A percentile compares a stretch with the other conserved stretches of the same genome.
These are phyloP conservation scores for Drosophila subpulchrella DNA, from an alignment of 1,140 invertebrate species.

Conservation along the genomic window DNA sequence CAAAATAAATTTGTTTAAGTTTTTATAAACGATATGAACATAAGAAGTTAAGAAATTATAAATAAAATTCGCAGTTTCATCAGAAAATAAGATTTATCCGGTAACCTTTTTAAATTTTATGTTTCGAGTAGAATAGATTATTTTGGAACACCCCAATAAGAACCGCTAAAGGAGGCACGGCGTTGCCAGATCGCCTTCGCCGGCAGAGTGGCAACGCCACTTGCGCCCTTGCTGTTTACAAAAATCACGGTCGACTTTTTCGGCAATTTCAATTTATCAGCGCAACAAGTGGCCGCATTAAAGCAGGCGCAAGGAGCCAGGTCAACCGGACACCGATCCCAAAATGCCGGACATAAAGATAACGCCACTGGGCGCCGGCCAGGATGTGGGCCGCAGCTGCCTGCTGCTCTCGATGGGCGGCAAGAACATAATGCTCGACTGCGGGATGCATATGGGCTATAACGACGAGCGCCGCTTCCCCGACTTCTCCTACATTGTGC, in stretches of 20 bases:
- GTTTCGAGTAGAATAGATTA: neutral
- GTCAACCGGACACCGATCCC: slow-evolving; percentile 1
- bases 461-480: slow-evolving; percentile 99
- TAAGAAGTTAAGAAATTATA: too few relatives aligned
- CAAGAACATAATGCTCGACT: slow-evolving; percentile 99
- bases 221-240: slow-evolving; percentile 41
- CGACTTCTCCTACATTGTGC: slow-evolving; percentile 98
- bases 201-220: slow-evolving; percentile 32
- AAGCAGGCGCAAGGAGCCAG: slow-evolving; percentile 3
- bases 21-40: too few relatives aligned
- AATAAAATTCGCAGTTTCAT: too few relatives aligned
- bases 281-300: slow-evolving; percentile 20
- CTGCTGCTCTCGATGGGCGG: slow-evolving; percentile 98
- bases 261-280: slow-evolving; percentile 12
- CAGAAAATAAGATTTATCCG: too few relatives aligned
- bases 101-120: too few relatives aligned
- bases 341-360: slow-evolving; percentile 95
- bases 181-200: neutral
- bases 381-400: slow-evolving; percentile 99
- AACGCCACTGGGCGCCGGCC: slow-evolving; percentile 95
- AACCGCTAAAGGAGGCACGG: neutral
- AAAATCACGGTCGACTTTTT: slow-evolving; percentile 41
- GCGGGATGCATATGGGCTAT: slow-evolving; percentile 99
- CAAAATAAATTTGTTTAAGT: neutral
- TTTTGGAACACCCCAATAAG: slow-evolving; percentile 5